Evolutionary conservation across 1,140 invertebrate genomes (phyloP).

Genomic region (Drosophila jambulina): DNA sequence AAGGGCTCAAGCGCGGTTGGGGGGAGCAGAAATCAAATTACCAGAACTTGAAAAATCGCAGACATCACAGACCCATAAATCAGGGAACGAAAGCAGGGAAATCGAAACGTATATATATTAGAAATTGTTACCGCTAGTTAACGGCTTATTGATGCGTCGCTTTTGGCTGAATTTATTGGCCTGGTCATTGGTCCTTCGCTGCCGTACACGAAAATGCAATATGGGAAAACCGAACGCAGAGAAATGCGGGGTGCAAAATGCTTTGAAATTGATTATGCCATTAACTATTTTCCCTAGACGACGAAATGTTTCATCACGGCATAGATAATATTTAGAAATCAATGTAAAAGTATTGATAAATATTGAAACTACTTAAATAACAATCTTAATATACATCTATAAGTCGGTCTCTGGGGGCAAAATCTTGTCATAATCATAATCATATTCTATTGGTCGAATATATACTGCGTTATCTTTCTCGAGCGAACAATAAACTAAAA

Average conservation of each 20-base stretch:
- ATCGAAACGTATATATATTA: constrained; percentile 55
- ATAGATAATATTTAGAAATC: not conserved
- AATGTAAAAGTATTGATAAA: not conserved
- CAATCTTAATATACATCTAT: too few species aligned
- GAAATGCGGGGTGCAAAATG: constrained; percentile 27
- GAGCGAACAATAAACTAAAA: too few species aligned
- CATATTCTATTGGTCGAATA: too few species aligned
- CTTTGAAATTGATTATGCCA: constrained; percentile 20
- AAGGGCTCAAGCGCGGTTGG: constrained; percentile 19
- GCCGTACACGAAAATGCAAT: constrained; percentile 42
- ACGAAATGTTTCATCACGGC: not conserved
- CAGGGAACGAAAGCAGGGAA: constrained; percentile 34
- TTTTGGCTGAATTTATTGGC: constrained; percentile 74
- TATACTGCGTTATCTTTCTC: too few species aligned
- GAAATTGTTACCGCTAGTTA: constrained; percentile 80
- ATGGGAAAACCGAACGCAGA: constrained; percentile 11
- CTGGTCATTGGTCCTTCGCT: constrained; percentile 62
- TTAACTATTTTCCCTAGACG: not conserved
- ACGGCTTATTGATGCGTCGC: constrained; percentile 79
- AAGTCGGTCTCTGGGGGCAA: too few species aligned
- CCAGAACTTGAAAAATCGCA: constrained; percentile 74
- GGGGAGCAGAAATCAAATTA: constrained; percentile 76
- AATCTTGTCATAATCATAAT: too few species aligned
- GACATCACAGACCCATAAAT: constrained; percentile 79
- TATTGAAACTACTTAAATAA: too few species aligned